Evolutionary conservation across 2,797 vertebrate species (phyloP), one percentile per base, ranked within the genome.

Genomic region (Crenichthys baileyi): DNA sequence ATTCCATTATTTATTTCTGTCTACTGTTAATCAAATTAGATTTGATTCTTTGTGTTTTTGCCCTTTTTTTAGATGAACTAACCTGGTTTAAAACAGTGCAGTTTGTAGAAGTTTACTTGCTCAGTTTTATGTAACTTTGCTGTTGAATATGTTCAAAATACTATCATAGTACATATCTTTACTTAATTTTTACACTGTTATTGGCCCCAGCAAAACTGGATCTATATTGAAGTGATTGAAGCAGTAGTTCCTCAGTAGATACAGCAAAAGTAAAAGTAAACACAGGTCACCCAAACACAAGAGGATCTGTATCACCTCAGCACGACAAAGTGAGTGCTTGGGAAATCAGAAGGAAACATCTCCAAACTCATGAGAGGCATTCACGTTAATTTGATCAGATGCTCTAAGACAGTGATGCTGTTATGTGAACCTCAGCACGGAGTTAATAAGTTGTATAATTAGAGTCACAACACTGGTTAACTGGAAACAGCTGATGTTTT

Each of bases 401-500:
- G 73, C 24, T 80, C 61, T 2, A 44, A 90, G 86, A 92, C 93
- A 93, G 50, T 82, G 85, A 15, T 72, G 81, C 83, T 86, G 72
- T 89, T 92, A 84, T 93, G 78, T 63, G 81, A 88, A 82, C 67
- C 56, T 81, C 80, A 46, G 53, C 70, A 51, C 60, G 51, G 81
- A 85, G 81, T 86, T 90, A 95, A 91, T 82, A 81, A 83, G 83
- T 84, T 89, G 75, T 93, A 87, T 93, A 90, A 95, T 94, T 89
- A 72, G 90, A 94, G 92, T 94, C 94, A 94, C 92, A 91, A 87
- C 87, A 91, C 83, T 67, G 61, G 76, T 39, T 94, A 95, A 95
- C 86, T 90, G 82, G 85, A 96, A 96, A 89, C 95, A 92, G 94
- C 94, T 96, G 95, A 96, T 96, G 93, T 96, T 96, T 95, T 93